A percentile compares a stretch with the other conserved stretches of the same genome.
Evolutionary conservation across 1,140 invertebrate genomes (phyloP).

Genomic region (Euborellia annulipes): DNA sequence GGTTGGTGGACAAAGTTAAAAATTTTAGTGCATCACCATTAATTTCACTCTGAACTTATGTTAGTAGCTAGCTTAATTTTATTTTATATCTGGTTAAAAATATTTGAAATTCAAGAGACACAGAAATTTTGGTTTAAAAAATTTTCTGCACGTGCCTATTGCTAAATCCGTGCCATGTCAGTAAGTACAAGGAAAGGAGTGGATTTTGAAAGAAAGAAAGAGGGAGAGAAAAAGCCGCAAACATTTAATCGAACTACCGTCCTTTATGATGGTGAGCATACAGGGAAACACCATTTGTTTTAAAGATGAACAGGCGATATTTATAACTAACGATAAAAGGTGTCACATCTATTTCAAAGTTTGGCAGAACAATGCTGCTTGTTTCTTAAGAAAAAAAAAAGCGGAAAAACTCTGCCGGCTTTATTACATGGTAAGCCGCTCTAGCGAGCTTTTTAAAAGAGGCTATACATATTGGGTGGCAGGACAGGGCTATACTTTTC

Average conservation of each 20-base stretch:
- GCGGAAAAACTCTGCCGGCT: constrained; percentile 5
- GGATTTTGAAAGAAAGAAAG: no score
- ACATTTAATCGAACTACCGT: constrained; percentile 18
- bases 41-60: no score
- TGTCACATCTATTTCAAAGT: constrained; percentile 22
- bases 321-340: constrained; percentile 21
- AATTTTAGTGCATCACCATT: no score
- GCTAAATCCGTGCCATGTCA: no score
- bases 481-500: background rate
- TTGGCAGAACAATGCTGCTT: constrained; percentile 16
- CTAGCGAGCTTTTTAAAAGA: constrained; percentile 1
- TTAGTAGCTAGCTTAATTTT: no score
- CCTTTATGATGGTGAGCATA: constrained; percentile 17
- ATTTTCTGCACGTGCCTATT: no score
- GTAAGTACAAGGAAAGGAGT: no score
- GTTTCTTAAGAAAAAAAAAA: constrained; percentile 6
- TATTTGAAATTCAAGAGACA: no score
- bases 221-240: no score
- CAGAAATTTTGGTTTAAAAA: no score
- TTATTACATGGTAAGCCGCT: constrained; percentile 8
- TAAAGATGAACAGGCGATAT: constrained; percentile 20
- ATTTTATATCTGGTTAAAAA: no score
- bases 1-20: no score
- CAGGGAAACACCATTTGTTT: constrained; percentile 23
- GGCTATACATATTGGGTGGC: background rate